Percentiles rank a stretch among this genome's conserved stretches.
These are phyloP conservation scores for Macrochelys suwanniensis DNA, from an alignment of 2,797 vertebrate species.

Conservation along the genomic window DNA sequence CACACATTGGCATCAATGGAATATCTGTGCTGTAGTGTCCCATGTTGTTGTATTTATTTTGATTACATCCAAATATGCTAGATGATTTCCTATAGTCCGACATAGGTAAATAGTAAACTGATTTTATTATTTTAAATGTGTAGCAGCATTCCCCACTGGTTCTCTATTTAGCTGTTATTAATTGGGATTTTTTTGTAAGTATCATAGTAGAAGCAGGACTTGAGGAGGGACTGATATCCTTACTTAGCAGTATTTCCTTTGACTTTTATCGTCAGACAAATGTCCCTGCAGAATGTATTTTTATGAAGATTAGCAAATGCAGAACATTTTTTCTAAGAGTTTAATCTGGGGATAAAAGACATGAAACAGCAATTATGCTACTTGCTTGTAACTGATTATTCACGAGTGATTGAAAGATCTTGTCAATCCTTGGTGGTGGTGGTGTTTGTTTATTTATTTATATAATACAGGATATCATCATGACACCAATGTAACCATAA, in stretches of 20 bases:
- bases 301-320: not conserved
- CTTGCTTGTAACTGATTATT: not conserved
- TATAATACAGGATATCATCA: too few species aligned
- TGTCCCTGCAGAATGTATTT: not conserved
- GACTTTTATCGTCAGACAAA: not conserved
- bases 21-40: not conserved
- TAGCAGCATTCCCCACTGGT: not conserved
- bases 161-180: not conserved
- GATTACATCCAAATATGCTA: not conserved
- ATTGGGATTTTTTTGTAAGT: not conserved
- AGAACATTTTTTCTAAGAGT: not conserved
- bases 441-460: too few species aligned
- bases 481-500: too few species aligned
- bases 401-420: not conserved
- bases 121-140: not conserved
- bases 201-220: not conserved
- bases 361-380: not conserved
- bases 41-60: accelerated
- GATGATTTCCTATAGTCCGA: not conserved
- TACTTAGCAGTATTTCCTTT: not conserved
- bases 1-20: not conserved
- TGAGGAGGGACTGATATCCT: not conserved
- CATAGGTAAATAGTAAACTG: not conserved
- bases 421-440: not conserved
- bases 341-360: not conserved